A percentile compares a stretch with the other conserved stretches of the same genome.
phyloP scores from a whole-genome alignment of 2,797 vertebrate genomes.

The Sebastes iracundus region DNA sequence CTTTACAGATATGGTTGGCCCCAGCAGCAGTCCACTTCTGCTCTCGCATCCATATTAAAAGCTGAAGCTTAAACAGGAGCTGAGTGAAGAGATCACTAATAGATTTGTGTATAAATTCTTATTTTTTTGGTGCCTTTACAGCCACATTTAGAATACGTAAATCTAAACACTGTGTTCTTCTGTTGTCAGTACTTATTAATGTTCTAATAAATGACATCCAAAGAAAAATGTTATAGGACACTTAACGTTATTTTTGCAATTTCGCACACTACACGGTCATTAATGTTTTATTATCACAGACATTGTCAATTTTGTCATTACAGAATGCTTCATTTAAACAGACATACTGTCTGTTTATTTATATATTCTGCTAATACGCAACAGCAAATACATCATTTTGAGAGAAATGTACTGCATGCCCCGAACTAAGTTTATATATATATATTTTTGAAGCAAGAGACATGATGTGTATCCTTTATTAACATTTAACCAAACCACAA shows the following conservation, averaged over 20 bases:
- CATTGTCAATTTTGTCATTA: background rate
- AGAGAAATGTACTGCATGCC: background rate
- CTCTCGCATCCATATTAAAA: conserved; percentile 45
- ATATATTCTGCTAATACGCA: background rate
- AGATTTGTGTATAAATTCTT: background rate
- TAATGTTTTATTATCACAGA: background rate
- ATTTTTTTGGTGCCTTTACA: background rate
- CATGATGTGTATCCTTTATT: background rate
- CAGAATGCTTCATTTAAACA: background rate
- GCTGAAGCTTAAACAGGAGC: background rate
- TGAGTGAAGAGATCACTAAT: background rate
- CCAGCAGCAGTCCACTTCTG: conserved; percentile 76
- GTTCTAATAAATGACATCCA: conserved; percentile 5
- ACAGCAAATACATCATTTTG: background rate
- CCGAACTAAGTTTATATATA: background rate
- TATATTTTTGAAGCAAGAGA: background rate
- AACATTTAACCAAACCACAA: background rate
- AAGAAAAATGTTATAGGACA: background rate
- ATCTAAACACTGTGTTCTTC: background rate
- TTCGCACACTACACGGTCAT: background rate
- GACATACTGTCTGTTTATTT: background rate
- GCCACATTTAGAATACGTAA: background rate
- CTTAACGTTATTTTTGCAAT: background rate
- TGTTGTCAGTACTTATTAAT: background rate
- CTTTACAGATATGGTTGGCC: conserved; percentile 77